Evolutionary conservation across 2,888 invertebrate genomes (phyloP).

Genomic region (Drosophila dives): DNA sequence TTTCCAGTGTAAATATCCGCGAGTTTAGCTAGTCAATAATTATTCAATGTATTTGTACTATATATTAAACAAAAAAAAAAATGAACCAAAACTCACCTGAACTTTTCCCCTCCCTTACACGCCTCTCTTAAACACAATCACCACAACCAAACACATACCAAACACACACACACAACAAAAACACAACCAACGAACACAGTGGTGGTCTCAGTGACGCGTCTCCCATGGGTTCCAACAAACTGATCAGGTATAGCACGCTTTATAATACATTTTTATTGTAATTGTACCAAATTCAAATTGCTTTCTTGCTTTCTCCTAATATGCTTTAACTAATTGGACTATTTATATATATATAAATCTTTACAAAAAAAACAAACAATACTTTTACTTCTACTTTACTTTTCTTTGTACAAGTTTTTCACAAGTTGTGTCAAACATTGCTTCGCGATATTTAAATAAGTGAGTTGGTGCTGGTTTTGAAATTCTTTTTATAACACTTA

Average conservation of each 20-base stretch:
- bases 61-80: conserved; percentile 20
- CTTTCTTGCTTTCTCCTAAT: conserved; percentile 65
- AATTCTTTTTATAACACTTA: conserved; percentile 46
- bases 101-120: conserved; percentile 69
- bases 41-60: conserved; percentile 17
- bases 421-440: conserved; percentile 84
- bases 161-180: conserved; percentile 43
- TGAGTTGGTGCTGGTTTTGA: conserved; percentile 82
- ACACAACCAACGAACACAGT: conserved; percentile 59
- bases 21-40: conserved; percentile 5
- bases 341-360: conserved; percentile 11
- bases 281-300: conserved; percentile 47
- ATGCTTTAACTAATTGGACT: conserved; percentile 67
- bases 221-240: conserved; percentile 85
- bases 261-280: conserved; percentile 51
- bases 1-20: conserved; percentile 33
- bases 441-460: conserved; percentile 84
- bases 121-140: conserved; percentile 58
- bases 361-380: conserved; percentile 21
- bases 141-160: conserved; percentile 55
- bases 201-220: conserved; percentile 85
- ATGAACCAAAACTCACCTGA: conserved; percentile 58
- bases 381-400: conserved; percentile 48
- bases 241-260: conserved; percentile 86
- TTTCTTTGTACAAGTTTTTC: conserved; percentile 81